Base-by-base conservation (phyloP, 2,888 invertebrate species). In the Tupiocoris notatus region DNA sequence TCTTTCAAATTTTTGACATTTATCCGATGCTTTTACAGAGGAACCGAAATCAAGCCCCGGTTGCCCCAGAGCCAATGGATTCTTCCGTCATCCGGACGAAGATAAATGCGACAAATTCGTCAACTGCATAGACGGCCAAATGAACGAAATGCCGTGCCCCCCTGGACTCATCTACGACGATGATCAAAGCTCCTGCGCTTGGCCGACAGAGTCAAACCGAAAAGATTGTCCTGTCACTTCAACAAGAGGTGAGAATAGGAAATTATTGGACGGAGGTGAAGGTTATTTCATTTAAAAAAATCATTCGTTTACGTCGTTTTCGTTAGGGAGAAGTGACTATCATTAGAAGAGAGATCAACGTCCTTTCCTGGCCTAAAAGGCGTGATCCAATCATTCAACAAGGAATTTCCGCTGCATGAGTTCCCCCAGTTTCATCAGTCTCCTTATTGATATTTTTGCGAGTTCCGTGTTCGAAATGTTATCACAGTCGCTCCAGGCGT, bases 121-220 rank as follows among this genome's bases (percentile, higher is more conserved):
- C 84, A 92, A 90, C 84, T 93, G 92, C 83, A 90, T 91, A 1
- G 91, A 92, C 80, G 92, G 92, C 0, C 83, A 86, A 0, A 88
- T 90, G 61, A 88, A 89, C 80, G 88, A 88, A 82, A 85, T 88
- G 81, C 88, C 90, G 0, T 87, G 87, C 80, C 91, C 92, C 0
- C 90, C 92, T 23, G 91, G 92, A 54, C 87, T 93, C 54, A 88
- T 91, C 83, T 93, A 91, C 84, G 91, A 93, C 82, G 91, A 91
- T 80, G 86, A 88, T 57, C 85, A 86, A 76, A 90, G 90, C 79
- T 90, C 89, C 81, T 93, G 93, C 82, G 90, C 90, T 79, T 93
- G 93, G 93, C 89, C 91, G 1, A 87, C 87, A 0, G 86, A 87
- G 24, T 88, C 89, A 73, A 87, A 86, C 76, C 83, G 89, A 58